Base-by-base conservation (phyloP, 2,113 vertebrate genomes). In the Ramphastos sulfuratus region DNA sequence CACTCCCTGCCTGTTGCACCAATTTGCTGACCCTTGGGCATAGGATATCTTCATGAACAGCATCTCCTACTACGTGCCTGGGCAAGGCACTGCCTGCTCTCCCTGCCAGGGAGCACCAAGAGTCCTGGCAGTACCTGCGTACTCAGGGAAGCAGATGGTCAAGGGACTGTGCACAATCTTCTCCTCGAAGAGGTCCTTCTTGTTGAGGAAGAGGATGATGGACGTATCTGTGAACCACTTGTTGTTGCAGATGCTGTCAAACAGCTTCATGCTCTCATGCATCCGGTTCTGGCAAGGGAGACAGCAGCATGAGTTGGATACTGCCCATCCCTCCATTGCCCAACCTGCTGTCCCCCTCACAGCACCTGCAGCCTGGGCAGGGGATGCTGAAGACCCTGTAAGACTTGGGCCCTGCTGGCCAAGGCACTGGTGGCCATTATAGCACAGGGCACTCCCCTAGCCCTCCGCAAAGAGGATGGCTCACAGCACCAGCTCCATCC, bases 261-360 rank as follows among this genome's bases (percentile, higher is more conserved):
- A 99, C 58, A 99, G 98, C 98, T 99, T 99, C 99, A 99, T 99
- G 98, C 99, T 99, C 97, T 99, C 99, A 0, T 99, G 99, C 99
- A 99, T 99, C 35, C 99, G 99, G 92, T 99, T 99, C 99, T 99
- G 97, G 52, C 19, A 64, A 82, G 69, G 66, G 13, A 94, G 17
- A 94, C 0, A 0, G 56, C 31, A 83, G 19, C 11, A 17, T 95
- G 72, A 96, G 94, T 7, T 0, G 0, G 78, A 58, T 56, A 82
- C 48, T 1, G 2, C 15, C 66, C 11, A 2, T 5, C 35, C 30
- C 20, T 11, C 33, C 61, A 82, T 42, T 1, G 2, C 15, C 35
- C 64, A 54, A 4, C 27, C 39, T 61, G 55, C 30, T 9, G 6
- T 14, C 8, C 52, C 44, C 19, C 4, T 2, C 16, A 10, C 10